Evolutionary conservation across 2,888 invertebrate genomes (phyloP).

Genomic region (Ferdinandea cuprea): DNA sequence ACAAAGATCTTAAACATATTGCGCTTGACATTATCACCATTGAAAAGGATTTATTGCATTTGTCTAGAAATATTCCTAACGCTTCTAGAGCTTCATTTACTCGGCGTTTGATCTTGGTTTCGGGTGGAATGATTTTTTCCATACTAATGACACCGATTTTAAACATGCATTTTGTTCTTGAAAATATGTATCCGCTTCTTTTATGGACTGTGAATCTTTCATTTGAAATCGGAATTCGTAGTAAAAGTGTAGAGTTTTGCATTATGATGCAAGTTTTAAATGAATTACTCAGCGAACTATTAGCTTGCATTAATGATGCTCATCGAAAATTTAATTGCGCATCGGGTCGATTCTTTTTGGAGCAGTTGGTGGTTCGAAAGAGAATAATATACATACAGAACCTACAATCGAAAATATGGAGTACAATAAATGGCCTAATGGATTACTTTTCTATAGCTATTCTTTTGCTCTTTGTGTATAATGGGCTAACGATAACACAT

Average conservation of each 20-base stretch:
- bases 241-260: constrained; percentile 60
- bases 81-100: constrained; percentile 35
- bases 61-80: constrained; percentile 26
- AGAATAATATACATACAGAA: constrained; percentile 44
- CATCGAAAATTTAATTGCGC: constrained; percentile 14
- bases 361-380: constrained; percentile 25
- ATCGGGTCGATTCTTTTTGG: not conserved
- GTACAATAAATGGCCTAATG: constrained; percentile 38
- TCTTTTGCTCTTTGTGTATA: constrained; percentile 49
- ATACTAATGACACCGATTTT: constrained; percentile 22
- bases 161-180: not conserved
- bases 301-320: constrained; percentile 29
- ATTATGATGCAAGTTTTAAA: constrained; percentile 60
- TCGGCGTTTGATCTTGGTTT: constrained; percentile 29
- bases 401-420: constrained; percentile 55
- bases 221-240: constrained; percentile 42
- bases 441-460: constrained; percentile 55
- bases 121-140: constrained; percentile 42
- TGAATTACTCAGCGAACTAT: constrained; percentile 41
- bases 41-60: constrained; percentile 26
- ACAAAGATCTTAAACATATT: constrained; percentile 26
- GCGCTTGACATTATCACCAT: constrained; percentile 32
- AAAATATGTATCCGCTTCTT: constrained; percentile 12
- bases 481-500: constrained; percentile 51
- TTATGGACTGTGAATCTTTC: constrained; percentile 25